A percentile compares a stretch with the other conserved stretches of the same genome.
Conservation (phyloP, 1,140 invertebrate genomes). For the Drosophila setifemur region DNA sequence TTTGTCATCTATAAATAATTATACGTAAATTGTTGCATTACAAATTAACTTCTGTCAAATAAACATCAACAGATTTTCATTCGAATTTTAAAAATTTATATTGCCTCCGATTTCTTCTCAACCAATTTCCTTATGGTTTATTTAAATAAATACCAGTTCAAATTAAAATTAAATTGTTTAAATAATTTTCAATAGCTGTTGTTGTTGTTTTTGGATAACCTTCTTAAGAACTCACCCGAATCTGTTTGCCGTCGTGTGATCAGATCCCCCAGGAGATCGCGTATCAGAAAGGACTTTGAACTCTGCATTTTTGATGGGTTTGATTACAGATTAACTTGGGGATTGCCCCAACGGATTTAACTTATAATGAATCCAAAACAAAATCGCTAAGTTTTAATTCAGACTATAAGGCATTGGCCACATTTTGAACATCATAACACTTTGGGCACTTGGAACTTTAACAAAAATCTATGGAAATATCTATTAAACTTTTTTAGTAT, state of each 20-base stretch:
- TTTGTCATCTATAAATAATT: too few species aligned
- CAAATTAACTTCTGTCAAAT: too few species aligned
- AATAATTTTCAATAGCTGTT: too few species aligned
- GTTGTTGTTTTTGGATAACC: too few species aligned
- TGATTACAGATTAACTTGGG: not conserved
- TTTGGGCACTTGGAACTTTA: not conserved
- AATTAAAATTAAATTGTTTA: too few species aligned
- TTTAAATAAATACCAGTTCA: too few species aligned
- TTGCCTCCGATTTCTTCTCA: too few species aligned
- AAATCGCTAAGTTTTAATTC: not conserved
- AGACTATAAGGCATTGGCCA: not conserved
- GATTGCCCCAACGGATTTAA: not conserved
- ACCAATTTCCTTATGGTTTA: too few species aligned
- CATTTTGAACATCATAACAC: not conserved
- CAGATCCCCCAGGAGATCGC: conserved; percentile 89
- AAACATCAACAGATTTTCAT: too few species aligned
- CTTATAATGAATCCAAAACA: not conserved
- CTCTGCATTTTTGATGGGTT: conserved; percentile 86
- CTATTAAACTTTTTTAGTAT: too few species aligned
- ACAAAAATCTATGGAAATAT: not conserved
- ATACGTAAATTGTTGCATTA: too few species aligned
- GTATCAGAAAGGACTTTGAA: conserved; percentile 90
- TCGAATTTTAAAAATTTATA: too few species aligned
- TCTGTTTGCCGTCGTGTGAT: conserved; percentile 84
- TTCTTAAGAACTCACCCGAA: conserved; percentile 64